phyloP scores from a whole-genome alignment of 1,140 invertebrate genomes.

The Lasaia peninsularis region DNA sequence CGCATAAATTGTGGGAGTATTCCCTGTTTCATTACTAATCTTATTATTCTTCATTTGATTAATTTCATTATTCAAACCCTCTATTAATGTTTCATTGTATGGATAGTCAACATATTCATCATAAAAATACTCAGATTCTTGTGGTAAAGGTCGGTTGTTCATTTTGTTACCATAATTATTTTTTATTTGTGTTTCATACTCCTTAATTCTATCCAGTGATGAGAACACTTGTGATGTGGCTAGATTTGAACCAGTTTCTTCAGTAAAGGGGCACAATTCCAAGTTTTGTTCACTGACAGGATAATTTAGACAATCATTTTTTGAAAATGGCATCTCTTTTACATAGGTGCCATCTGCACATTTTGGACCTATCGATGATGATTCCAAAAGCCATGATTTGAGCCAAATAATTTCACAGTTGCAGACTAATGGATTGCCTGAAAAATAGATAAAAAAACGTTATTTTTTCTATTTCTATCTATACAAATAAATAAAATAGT shows the following conservation, averaged over 20 bases:
- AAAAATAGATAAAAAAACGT: conserved; percentile 39
- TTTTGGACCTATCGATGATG: conserved; percentile 82
- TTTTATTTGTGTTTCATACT: conserved; percentile 60
- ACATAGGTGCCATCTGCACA: conserved; percentile 87
- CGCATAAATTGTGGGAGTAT: conserved; percentile 83
- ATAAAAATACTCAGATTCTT: conserved; percentile 88
- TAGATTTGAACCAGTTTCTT: conserved; percentile 78
- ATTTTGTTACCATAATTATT: conserved; percentile 61
- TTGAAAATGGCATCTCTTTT: conserved; percentile 82
- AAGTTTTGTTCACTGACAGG: conserved; percentile 67
- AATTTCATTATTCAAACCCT: conserved; percentile 50
- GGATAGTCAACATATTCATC: conserved; percentile 88
- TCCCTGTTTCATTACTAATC: conserved; percentile 70
- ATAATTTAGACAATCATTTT: conserved; percentile 80
- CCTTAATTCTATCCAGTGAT: conserved; percentile 74
- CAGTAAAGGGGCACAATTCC: conserved; percentile 79
- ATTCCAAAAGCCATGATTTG: conserved; percentile 87
- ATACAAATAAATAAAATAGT: too few species aligned
- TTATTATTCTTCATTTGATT: conserved; percentile 39
- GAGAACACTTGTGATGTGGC: conserved; percentile 76
- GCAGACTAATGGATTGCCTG: conserved; percentile 89
- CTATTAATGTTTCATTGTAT: conserved; percentile 78
- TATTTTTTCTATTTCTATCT: too few species aligned
- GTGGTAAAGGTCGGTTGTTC: conserved; percentile 78
- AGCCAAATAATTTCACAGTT: conserved; percentile 89